These are phyloP conservation scores for Calameuta filiformis DNA, from an alignment of 2,888 invertebrate species.

Conservation along the genomic window DNA sequence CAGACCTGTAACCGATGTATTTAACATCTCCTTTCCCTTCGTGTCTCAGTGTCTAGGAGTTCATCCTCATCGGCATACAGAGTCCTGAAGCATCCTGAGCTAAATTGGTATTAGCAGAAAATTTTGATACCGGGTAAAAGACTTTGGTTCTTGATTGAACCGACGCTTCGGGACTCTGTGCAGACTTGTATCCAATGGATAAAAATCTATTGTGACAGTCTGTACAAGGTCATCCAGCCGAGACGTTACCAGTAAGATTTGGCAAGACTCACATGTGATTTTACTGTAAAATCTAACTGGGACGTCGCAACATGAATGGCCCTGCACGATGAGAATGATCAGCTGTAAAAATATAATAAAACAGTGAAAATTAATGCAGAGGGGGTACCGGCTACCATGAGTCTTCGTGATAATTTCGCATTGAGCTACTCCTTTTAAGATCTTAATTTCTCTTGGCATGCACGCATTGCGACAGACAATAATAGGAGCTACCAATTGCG, in stretches of 20 bases:
- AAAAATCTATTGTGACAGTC: background rate
- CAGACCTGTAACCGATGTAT: conserved; percentile 63
- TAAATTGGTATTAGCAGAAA: background rate
- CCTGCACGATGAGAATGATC: background rate
- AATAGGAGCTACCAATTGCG: conserved; percentile 36
- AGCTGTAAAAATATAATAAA: background rate
- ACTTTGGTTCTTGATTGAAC: background rate
- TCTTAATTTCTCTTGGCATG: conserved; percentile 36
- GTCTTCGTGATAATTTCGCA: background rate
- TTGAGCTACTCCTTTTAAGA: background rate
- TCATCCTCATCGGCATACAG: conserved; percentile 15
- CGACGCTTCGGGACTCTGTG: conserved; percentile 21
- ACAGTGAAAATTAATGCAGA: background rate
- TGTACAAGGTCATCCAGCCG: background rate
- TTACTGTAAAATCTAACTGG: background rate
- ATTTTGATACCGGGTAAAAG: background rate
- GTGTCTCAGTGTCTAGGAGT: background rate
- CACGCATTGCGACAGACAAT: conserved; percentile 52
- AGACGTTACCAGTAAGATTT: background rate
- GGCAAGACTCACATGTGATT: background rate
- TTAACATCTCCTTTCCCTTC: conserved; percentile 47
- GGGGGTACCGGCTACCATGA: background rate
- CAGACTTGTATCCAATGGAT: conserved; percentile 11
- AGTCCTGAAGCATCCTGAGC: conserved; percentile 26
- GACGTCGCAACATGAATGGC: background rate